Base-by-base conservation (phyloP, 2,797 vertebrate genomes). In the Aeoliscus strigatus region DNA sequence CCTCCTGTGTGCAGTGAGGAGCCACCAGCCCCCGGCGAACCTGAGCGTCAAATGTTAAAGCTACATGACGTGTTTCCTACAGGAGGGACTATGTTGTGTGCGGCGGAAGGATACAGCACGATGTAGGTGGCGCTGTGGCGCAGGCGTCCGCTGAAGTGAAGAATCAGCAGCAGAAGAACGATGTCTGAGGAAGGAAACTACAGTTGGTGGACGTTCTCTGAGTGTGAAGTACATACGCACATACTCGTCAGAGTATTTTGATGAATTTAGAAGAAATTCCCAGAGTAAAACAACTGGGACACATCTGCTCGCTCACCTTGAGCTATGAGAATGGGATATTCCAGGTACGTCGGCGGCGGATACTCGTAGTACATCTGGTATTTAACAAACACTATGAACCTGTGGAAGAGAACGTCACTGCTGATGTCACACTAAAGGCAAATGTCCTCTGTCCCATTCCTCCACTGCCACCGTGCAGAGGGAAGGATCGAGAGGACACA, bases 241-340 rank as follows among this genome's bases (percentile, higher is more conserved):
- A n/a, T n/a, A n/a, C n/a, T n/a, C n/a, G n/a, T n/a, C n/a, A n/a
- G n/a, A n/a, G n/a, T n/a, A n/a, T n/a, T n/a, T n/a, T n/a, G n/a
- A n/a, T n/a, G n/a, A n/a, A n/a, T n/a, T n/a, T n/a, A n/a, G n/a
- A n/a, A n/a, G n/a, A n/a, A n/a, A n/a, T n/a, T n/a, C n/a, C n/a
- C n/a, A n/a, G n/a, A n/a, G n/a, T n/a, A n/a, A n/a, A n/a, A n/a
- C n/a, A n/a, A n/a, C n/a, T n/a, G n/a, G n/a, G n/a, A n/a, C n/a
- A n/a, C n/a, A n/a, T n/a, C n/a, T n/a, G n/a, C n/a, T n/a, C n/a
- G 51, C 81, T 74, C 82, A 97, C 95, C 96, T 91, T 98, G 94
- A 16, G 83, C 79, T 3, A 96, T 92, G 60, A 98, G 87, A 59
- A 97, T 89, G 4, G 95, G 94, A 70, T 93, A 95, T 48, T 98